Evolutionary conservation across 2,888 invertebrate species (phyloP), one percentile per base, ranked within the genome.

Genomic region (Melieria omissa): DNA sequence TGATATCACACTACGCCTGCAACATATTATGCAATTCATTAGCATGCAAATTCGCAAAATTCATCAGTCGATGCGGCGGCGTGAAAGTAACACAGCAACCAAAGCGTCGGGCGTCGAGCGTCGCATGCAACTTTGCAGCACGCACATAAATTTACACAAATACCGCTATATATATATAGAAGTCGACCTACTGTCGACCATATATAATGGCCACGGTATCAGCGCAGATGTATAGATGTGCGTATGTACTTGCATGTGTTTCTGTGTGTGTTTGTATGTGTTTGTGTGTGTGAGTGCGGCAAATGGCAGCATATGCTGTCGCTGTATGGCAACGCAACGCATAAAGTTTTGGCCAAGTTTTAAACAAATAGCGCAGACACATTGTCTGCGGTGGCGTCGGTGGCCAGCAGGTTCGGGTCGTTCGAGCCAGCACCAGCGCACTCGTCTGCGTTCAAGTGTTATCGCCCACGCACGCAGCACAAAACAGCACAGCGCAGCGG

Each of bases 21-120:
- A 57, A 70, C 70, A 63, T 70, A 63, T 70, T 63, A 63, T 70
- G 63, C 70, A 70, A 70, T 70, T 70, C 63, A 70, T 70, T 70
- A 70, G 70, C 63, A 70, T 70, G 70, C 70, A 70, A 70, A 70
- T 70, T 64, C 60, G 55, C 54, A 69, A 69, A 69, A 69, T 62
- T 69, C 68, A 69, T 69, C 68, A 69, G 61, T 14, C 61, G 61
- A 44, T 54, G 45, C 61, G 62, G 61, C 14, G 14, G 68, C 46
- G 62, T 69, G 68, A 61, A 52, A 61, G 44, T 54, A 54, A 14
- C 41, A 41, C 41, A 14, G 47, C 41, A 47, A 47, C 3, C 41
- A 41, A 10, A 12, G 16, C 4, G 12, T n/a, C 47, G 57, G 3
- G 29, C 29, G 29, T 29, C 29, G 29, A 29, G 29, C 2, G 29